Percentiles rank a stretch among this genome's conserved stretches.
Evolutionary conservation across 2,797 vertebrate genomes (phyloP).

Genomic region (Sebastes iracundus): DNA sequence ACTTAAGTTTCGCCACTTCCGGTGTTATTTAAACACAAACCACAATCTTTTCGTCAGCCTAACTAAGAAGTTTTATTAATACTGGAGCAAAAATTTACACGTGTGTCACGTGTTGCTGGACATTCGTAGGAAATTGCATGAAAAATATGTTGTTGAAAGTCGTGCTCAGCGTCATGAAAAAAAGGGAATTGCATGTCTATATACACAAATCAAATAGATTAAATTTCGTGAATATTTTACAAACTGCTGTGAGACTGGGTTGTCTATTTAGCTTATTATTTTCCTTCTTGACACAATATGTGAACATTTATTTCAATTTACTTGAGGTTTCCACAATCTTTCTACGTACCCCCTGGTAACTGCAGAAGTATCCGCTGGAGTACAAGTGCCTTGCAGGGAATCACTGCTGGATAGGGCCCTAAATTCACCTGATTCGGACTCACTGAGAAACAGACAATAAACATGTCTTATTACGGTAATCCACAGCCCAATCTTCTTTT

Average conservation of each 20-base stretch:
- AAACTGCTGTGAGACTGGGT: neutral
- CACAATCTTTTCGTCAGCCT: no score
- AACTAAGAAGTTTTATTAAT: no score
- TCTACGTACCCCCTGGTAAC: neutral
- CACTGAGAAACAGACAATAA: neutral
- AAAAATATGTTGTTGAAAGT: no score
- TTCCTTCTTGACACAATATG: neutral
- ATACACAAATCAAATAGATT: no score
- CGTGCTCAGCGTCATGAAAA: no score
- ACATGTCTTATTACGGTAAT: neutral
- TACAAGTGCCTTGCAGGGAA: neutral
- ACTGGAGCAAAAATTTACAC: no score
- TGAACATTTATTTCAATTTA: neutral
- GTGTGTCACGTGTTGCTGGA: no score
- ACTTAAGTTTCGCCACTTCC: no score
- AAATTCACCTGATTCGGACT: neutral
- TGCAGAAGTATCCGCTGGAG: neutral
- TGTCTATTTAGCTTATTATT: neutral
- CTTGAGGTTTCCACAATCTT: neutral
- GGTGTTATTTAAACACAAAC: no score
- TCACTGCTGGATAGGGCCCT: neutral
- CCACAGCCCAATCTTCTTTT: neutral
- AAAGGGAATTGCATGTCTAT: no score
- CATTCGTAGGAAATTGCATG: no score
- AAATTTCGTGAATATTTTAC: no score